A percentile compares a stretch with the other conserved stretches of the same genome.
phyloP scores from a whole-genome alignment of 2,113 vertebrate species.

The Microtus ochrogaster region DNA sequence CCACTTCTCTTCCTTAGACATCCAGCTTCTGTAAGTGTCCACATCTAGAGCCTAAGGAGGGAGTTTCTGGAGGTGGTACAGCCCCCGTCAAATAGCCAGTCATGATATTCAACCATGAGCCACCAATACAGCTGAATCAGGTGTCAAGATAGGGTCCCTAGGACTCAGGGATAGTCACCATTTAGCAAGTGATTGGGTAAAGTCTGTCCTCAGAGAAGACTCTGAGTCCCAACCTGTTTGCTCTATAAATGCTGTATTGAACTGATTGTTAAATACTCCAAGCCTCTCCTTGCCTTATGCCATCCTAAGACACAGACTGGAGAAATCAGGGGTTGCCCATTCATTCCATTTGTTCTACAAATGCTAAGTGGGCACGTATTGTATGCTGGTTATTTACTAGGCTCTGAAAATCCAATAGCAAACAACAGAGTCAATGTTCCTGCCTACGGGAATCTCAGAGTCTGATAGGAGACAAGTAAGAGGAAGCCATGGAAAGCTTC shows the following conservation, averaged over 20 bases:
- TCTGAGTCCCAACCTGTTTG: background rate
- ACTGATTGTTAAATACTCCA: background rate
- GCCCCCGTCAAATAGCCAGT: background rate
- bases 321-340: background rate
- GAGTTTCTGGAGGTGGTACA: background rate
- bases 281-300: background rate
- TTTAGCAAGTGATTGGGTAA: background rate
- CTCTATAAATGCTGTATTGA: background rate
- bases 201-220: background rate
- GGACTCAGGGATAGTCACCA: background rate
- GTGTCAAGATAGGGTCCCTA: background rate
- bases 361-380: background rate
- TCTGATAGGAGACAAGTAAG: background rate
- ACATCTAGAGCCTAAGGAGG: background rate
- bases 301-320: background rate
- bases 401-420: background rate
- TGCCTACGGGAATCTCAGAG: background rate
- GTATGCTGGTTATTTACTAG: background rate
- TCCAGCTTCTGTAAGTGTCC: constrained; percentile 92
- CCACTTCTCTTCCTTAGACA: constrained; percentile 90
- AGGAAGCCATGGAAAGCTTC: constrained; percentile 11
- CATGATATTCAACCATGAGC: background rate
- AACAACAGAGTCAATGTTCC: background rate
- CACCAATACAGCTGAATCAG: background rate
- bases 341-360: background rate